A percentile compares a stretch with the other conserved stretches of the same genome.
These are phyloP conservation scores for Esperia sulphurella DNA, from an alignment of 2,888 invertebrate species.

Conservation along the genomic window DNA sequence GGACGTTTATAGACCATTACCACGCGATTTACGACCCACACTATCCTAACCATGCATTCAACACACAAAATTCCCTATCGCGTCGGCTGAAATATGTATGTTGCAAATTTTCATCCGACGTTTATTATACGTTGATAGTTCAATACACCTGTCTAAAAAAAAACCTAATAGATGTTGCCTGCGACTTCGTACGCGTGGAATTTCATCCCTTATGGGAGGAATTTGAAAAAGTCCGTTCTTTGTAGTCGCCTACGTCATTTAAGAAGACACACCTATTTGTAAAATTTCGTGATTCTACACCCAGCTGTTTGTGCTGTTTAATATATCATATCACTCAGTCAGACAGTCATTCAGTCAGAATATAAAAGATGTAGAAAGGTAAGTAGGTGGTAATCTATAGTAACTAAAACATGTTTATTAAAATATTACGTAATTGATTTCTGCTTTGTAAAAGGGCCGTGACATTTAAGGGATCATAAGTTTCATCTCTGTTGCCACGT, in stretches of 20 bases:
- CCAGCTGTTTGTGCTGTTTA: too few species aligned
- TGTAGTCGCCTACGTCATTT: too few species aligned
- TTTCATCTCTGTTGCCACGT: constrained; percentile 28
- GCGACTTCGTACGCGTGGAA: too few species aligned
- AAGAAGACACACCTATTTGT: too few species aligned
- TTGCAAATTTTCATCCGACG: neutral
- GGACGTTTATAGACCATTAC: constrained; percentile 56
- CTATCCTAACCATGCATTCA: constrained; percentile 14
- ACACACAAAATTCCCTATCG: neutral
- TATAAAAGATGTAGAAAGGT: too few species aligned
- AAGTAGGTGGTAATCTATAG: neutral
- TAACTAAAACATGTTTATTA: neutral
- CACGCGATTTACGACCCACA: constrained; percentile 40
- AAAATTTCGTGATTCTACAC: too few species aligned
- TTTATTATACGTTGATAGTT: neutral
- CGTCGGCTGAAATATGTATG: neutral
- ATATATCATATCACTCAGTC: too few species aligned
- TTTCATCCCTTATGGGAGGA: too few species aligned
- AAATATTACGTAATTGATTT: constrained; percentile 5
- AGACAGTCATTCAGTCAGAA: too few species aligned
- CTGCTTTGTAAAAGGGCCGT: constrained; percentile 13
- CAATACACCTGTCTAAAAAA: too few species aligned
- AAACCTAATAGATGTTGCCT: too few species aligned
- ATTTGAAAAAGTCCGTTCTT: too few species aligned
- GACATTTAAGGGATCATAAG: constrained; percentile 27